phyloP scores from a whole-genome alignment of 2,888 invertebrate species.

The Lepidocyrtoides sp. region DNA sequence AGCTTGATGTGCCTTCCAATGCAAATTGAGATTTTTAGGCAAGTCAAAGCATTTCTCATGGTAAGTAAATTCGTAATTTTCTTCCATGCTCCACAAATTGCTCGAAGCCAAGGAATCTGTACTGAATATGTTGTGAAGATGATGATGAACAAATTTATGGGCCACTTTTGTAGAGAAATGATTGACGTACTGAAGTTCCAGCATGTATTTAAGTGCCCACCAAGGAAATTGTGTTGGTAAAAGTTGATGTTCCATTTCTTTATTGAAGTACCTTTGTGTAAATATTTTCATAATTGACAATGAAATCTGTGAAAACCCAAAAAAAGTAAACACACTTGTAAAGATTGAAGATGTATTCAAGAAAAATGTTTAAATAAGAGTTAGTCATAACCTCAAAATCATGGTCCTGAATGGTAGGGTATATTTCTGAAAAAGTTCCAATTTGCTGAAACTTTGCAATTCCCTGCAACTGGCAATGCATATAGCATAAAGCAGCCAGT shows the following conservation, averaged over 20 bases:
- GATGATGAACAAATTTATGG: background rate
- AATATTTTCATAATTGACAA: slow-evolving; percentile 7
- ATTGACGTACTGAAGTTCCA: slow-evolving; percentile 53
- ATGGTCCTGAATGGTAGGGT: background rate
- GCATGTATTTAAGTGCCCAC: slow-evolving; percentile 61
- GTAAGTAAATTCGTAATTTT: too few relatives aligned
- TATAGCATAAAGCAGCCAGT: slow-evolving; percentile 1
- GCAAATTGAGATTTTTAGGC: too few relatives aligned
- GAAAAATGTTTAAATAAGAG: background rate
- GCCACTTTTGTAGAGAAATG: background rate
- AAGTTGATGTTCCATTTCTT: background rate
- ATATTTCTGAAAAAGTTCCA: background rate
- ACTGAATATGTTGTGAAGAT: background rate
- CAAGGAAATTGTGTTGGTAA: slow-evolving; percentile 9
- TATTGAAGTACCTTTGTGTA: background rate
- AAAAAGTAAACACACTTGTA: background rate
- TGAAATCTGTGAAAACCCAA: background rate
- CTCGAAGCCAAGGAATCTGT: too few relatives aligned
- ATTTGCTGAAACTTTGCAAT: background rate
- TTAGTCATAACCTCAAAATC: slow-evolving; percentile 58
- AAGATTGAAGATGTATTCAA: background rate
- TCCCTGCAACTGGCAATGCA: slow-evolving; percentile 9
- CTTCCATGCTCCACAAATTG: too few relatives aligned
- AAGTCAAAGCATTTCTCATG: too few relatives aligned
- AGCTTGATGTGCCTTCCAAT: background rate